A percentile compares a stretch with the other conserved stretches of the same genome.
phyloP scores from a whole-genome alignment of 1,140 invertebrate species.

The Temnothorax curvispinosus region DNA sequence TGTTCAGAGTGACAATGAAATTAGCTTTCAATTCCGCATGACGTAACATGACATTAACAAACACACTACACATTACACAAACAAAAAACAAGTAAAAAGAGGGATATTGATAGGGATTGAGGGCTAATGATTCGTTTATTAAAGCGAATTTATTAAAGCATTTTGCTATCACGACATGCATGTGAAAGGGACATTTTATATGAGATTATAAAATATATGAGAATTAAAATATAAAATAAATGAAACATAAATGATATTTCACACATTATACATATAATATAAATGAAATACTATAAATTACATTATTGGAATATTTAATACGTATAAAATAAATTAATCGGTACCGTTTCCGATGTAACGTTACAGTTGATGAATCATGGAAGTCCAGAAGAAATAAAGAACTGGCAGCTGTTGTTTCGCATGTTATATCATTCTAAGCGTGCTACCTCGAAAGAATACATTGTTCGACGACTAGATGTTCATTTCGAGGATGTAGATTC shows the following conservation, averaged over 20 bases:
- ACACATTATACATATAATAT: background rate
- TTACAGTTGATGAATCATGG: background rate
- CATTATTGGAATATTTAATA: background rate
- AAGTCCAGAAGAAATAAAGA: background rate
- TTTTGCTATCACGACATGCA: background rate
- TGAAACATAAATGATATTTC: no score
- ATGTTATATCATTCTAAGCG: background rate
- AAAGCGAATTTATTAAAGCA: background rate
- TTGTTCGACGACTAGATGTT: background rate
- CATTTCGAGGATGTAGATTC: conserved; percentile 22
- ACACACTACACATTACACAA: background rate
- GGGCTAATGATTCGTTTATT: background rate
- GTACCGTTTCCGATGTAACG: background rate
- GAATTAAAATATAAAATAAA: background rate
- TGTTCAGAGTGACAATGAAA: background rate
- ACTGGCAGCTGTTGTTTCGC: background rate
- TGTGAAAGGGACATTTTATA: background rate
- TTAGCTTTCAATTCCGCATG: background rate
- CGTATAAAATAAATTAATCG: conserved; percentile 1
- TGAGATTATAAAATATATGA: background rate
- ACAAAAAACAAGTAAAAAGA: background rate
- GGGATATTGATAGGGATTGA: no score
- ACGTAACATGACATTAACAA: background rate
- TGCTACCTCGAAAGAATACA: background rate
- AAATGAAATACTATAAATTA: conserved; percentile 1